Base-by-base conservation (phyloP, 2,113 vertebrate genomes). In the Notechis scutatus region DNA sequence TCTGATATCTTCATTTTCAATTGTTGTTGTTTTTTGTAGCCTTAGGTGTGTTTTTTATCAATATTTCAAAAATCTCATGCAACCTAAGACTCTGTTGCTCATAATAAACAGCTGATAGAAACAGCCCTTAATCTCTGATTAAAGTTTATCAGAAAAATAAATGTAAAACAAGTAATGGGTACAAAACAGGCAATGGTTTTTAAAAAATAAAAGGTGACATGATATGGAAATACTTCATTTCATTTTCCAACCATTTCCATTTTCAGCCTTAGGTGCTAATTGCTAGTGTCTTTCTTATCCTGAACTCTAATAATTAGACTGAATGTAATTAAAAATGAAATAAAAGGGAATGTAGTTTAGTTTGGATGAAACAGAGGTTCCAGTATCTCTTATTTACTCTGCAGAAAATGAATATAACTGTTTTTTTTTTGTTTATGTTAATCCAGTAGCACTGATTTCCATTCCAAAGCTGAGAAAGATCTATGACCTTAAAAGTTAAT, bases 311-410 rank as follows among this genome's bases (percentile, higher is more conserved):
- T 97, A 97, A 97, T 97, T 95, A 95, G 6, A 50, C 91, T 5
- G 54, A 89, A 54, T 91, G n/a, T 95, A 97, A 97, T 96, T 97
- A 96, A 96, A 85, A 90, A 81, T 92, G 96, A 95, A 95, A 94
- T 95, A 64, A 96, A 93, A 93, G 89, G 92, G 96, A 96, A 64
- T 90, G 7, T 56, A 92, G 5, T 52, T 55, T 88, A 85, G 4
- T 95, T 97, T 92, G 92, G 52, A 88, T 89, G 55, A 47, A 94
- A 91, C 95, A 26, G 92, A 18, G 0, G 93, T 54, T 94, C 95
- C 92, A 96, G 20, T 88, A 64, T 92, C 93, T 56, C 87, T 95
- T 26, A 92, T 14, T 94, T 96, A 42, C 64, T 91, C 20, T 12
- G 1, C 69, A 69, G 26, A 45, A 96, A 96, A 93, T 12, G 93